Evolutionary conservation across 2,113 vertebrate species (phyloP).

Genomic region (Illadopsis cleaveri): DNA sequence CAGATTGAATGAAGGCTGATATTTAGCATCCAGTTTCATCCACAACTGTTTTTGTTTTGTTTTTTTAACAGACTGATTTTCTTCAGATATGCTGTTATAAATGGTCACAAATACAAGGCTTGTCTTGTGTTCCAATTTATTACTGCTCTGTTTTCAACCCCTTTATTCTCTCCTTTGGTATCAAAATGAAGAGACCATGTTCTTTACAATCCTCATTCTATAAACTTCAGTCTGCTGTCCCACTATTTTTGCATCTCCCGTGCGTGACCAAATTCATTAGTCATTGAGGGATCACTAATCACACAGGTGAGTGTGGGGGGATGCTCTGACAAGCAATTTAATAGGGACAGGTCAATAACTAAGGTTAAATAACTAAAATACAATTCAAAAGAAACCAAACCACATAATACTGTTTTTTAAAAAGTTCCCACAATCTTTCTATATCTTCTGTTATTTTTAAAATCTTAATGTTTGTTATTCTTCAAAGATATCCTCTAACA

Average conservation of each 20-base stretch:
- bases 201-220: neutral
- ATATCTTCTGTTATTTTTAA: neutral
- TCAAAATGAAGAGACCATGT: rapidly evolving
- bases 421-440: neutral
- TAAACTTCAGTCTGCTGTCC: neutral
- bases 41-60: neutral
- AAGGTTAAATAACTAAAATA: neutral
- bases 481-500: neutral
- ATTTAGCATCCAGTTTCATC: neutral
- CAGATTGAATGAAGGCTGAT: neutral
- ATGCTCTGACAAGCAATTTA: neutral
- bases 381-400: neutral
- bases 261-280: neutral
- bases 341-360: neutral
- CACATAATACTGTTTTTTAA: neutral
- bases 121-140: neutral
- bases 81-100: neutral
- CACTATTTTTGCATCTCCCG: neutral
- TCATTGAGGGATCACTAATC: neutral
- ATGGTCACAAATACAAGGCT: neutral
- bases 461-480: neutral
- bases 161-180: neutral
- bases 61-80: neutral
- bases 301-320: neutral
- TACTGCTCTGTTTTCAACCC: neutral